Evolutionary conservation across 2,113 vertebrate genomes (phyloP), one percentile per base, ranked within the genome.

Genomic region (Corapipo altera): DNA sequence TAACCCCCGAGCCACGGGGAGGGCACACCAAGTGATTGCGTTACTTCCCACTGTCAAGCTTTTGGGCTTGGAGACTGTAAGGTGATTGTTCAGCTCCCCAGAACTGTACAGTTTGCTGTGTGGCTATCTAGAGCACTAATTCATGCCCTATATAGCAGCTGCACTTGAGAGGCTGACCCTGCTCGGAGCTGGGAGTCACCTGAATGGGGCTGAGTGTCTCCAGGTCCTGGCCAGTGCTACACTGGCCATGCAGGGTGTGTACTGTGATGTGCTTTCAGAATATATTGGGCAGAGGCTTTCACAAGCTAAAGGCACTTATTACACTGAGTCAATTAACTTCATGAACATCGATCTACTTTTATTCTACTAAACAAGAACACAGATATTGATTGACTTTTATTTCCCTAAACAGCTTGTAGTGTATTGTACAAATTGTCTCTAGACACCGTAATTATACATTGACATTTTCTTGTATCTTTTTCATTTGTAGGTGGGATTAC

Each of bases 401-500:
- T 82, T 71, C 37, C 66, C 30, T n/a, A 17, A 48, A 20, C 10
- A 57, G 41, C 17, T 39, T 48, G 92, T 33, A 35, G 14, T 71
- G 9, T 54, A 20, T 67, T 81, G 61, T 65, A 37, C 11, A 51
- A n/a, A 49, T 33, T 48, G 15, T 88, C 33, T 73, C 11, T 61
- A 61, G 46, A 27, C 18, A 5, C 12, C 52, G 5, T 66, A 59
- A 33, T 65, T 43, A 41, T 10, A 20, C 27, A 24, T 15, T 58
- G 62, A 49, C 2, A 2, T 83, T 92, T 96, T 93, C 61, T 72
- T 43, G 77, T 91, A 9, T 92, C 16, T 96, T 89, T 90, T 95
- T 81, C 44, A 58, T 73, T 80, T 65, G 13, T 72, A 99, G 99
- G 99, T 86, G 99, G 99, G 15, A 98, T 99, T 97, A 98, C 99